Conservation (phyloP, 2,888 invertebrate species). For the Ophion ventricosus region DNA sequence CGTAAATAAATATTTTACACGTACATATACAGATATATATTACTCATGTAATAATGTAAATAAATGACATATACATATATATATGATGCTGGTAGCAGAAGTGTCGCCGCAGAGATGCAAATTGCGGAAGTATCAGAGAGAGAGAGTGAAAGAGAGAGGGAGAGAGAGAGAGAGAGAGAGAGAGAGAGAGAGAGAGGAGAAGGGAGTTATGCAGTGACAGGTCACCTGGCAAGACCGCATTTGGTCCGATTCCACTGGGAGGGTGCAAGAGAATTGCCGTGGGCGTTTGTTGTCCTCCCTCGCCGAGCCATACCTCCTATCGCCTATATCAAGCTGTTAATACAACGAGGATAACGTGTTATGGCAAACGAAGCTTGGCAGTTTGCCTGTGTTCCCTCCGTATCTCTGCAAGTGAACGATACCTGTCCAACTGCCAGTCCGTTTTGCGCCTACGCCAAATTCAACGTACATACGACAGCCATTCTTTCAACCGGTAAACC, state of each 20-base stretch:
- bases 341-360: constrained; percentile 29
- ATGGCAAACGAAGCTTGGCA: constrained; percentile 38
- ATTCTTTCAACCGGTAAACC: constrained; percentile 43
- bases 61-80: constrained; percentile 65
- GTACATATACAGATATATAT: too few relatives aligned
- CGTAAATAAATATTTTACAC: too few relatives aligned
- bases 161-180: not conserved
- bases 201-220: constrained; percentile 39
- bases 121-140: not conserved
- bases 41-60: not conserved
- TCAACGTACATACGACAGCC: constrained; percentile 5
- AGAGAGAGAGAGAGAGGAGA: constrained; percentile 1
- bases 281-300: constrained; percentile 26
- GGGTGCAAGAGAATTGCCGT: constrained; percentile 9
- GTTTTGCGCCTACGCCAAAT: not conserved
- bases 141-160: not conserved
- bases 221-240: constrained; percentile 51
- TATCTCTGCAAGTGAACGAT: constrained; percentile 52
- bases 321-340: constrained; percentile 40
- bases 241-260: constrained; percentile 33
- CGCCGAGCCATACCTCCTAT: not conserved
- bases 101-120: constrained; percentile 3
- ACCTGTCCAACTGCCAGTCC: constrained; percentile 37
- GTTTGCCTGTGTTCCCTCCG: not conserved
- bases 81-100: constrained; percentile 30